Evolutionary conservation across 2,113 vertebrate species (phyloP), one percentile per base, ranked within the genome.

Genomic region (Cynoglossus semilaevis): DNA sequence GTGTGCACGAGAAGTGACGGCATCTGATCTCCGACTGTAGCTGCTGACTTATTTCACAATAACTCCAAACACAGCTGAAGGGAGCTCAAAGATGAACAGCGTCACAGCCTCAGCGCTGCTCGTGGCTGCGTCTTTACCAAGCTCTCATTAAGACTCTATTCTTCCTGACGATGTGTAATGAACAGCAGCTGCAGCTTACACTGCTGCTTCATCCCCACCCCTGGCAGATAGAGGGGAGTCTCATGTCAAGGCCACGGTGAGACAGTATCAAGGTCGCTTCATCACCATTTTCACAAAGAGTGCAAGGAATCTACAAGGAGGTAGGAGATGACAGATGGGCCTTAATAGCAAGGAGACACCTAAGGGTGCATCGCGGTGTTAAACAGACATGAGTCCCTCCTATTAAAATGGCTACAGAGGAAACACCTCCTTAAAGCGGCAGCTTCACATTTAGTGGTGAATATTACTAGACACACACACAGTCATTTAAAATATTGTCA

Each of bases 331-430:
- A 86, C 82, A 75, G 74, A 85, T 87, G 78, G 80, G 76, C 77
- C 70, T 52, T 68, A 63, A 59, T 49, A 53, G 68, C 67, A 75
- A 67, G 40, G 55, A 66, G 75, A 80, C 67, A 85, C 73, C 80
- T 70, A 47, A 72, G 72, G 81, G 81, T 62, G 74, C 77, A 72
- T 67, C 71, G 55, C 77, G 73, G 77, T 85, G 84, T 88, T 87
- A 87, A 89, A 89, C 74, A 82, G 83, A 82, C 76, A 82, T 87
- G 84, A 86, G 79, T 65, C 71, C 72, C 69, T 78, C 57, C 71
- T 76, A 51, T 68, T 58, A 73, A 78, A 86, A 77, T 37, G 51
- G 62, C 64, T 78, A 71, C 60, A 79, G 58, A 76, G 82, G 85
- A 82, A 74, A 82, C 71, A 59, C 79, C 80, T 72, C 62, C 63